Conservation (phyloP, 2,797 vertebrate genomes). For the Chiloscyllium punctatum region DNA sequence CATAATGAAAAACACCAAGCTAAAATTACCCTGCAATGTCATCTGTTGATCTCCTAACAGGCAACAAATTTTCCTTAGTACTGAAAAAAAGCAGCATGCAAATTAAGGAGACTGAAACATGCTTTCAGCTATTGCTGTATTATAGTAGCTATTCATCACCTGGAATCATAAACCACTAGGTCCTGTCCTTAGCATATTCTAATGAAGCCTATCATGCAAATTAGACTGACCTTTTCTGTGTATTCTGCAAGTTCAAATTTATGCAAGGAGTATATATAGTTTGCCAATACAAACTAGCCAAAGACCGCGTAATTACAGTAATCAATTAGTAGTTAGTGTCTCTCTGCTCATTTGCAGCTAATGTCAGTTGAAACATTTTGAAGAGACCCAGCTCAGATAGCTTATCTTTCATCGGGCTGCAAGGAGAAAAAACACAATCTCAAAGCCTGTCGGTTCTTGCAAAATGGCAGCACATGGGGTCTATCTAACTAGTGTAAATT, state of each 20-base stretch:
- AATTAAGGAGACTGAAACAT: constrained; percentile 88
- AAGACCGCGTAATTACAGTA: constrained; percentile 86
- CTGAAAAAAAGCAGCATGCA: constrained; percentile 73
- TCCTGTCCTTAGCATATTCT: constrained; percentile 94
- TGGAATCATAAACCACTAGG: constrained; percentile 82
- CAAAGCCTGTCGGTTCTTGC: constrained; percentile 51
- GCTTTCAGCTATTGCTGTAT: constrained; percentile 75
- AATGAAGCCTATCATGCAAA: constrained; percentile 98
- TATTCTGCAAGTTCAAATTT: constrained; percentile 91
- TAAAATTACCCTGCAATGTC: constrained; percentile 66
- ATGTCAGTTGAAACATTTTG: constrained; percentile 79
- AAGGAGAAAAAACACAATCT: constrained; percentile 44
- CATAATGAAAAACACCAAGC: constrained; percentile 44
- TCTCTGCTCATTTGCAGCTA: constrained; percentile 79
- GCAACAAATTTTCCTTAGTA: constrained; percentile 61
- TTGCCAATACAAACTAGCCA: constrained; percentile 88
- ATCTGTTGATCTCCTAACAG: constrained; percentile 57
- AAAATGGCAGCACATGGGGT: constrained; percentile 47
- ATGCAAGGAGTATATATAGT: constrained; percentile 74
- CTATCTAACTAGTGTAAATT: constrained; percentile 39
- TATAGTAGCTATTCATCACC: constrained; percentile 89
- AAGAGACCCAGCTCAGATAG: constrained; percentile 60
- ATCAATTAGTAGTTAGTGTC: constrained; percentile 90
- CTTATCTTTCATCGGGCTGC: constrained; percentile 42
- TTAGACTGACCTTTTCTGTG: constrained; percentile 88